Base-by-base conservation (phyloP, 1,140 invertebrate species). In the Fopius arisanus region DNA sequence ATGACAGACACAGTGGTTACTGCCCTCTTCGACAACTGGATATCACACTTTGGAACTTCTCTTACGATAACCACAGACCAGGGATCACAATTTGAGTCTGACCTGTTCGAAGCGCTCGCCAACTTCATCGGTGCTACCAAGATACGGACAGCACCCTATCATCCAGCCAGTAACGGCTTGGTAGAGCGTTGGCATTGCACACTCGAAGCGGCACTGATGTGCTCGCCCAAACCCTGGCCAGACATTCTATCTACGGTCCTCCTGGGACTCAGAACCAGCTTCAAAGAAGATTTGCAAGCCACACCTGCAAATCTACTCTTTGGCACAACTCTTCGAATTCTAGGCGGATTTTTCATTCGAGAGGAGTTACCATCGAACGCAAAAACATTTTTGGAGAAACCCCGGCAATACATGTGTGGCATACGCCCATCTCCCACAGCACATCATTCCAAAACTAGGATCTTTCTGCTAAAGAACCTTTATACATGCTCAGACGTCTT, bases 31-130 rank as follows among this genome's bases (percentile, higher is more conserved):
- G n/a, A n/a, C n/a, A n/a, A n/a, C n/a, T n/a, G n/a, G n/a, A n/a
- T n/a, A n/a, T n/a, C n/a, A n/a, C n/a, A n/a, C n/a, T 87, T 81
- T 77, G 85, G 83, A 6, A 63, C 73, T 14, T 81, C 82, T 10
- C 7, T 62, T 28, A 73, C 37, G 16, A 66, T 72, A 1, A 70
- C 74, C 1, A 67, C 65, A 0, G 70, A 77, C 28, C 67, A 68
- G 9, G 31, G 31, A 4, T 33, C 31, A 4, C 31, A 33, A 33
- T 33, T 33, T 9, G 31, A 33, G 9, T 81, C 80, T 19, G n/a
- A 67, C 1, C 62, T 79, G 5, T 79, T 79, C 37, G 41, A 21
- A 19, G 21, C n/a, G n/a, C n/a, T n/a, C n/a, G n/a, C n/a, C n/a
- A n/a, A n/a, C n/a, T n/a, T n/a, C n/a, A n/a, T n/a, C n/a, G n/a